Base-by-base conservation (phyloP, 2,888 invertebrate genomes). In the Epinotia brunnichana region DNA sequence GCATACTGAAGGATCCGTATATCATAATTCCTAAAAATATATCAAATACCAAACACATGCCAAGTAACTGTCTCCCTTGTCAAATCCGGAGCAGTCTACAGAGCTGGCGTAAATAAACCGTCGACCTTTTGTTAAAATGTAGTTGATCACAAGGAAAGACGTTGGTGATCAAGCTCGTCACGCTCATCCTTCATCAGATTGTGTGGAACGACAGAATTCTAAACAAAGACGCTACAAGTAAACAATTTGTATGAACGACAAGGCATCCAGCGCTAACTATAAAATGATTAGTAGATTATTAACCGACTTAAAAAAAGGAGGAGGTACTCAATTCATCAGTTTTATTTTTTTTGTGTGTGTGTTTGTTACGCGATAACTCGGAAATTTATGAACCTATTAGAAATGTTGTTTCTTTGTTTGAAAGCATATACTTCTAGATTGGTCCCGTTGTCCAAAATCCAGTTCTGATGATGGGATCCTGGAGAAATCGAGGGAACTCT, bases 1-100 rank as follows among this genome's bases (percentile, higher is more conserved):
- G 9, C 21, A 10, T 54, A 54, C n/a, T 21, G 56, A 41, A 56
- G 66, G 41, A 66, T 64, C 39, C 19, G 15, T 41, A 41, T 66
- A 41, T 66, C 41, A 66, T 64, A 64, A 64, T 21, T 21, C 21
- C 66, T 56, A 66, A 66, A 56, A 66, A 66, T 41, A 66, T 66
- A 56, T 56, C n/a, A 54, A 62, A 64, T 54, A 35, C n/a, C 56
- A 41, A 66, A 66, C 54, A 11, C 54, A 21, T 66, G 66, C 66
- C 66, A 66, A 66, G 24, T 56, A 66, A 66, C 54, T 56, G 66
- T 56, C 56, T 24, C 41, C 21, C 41, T 11, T 54, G 41, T 66
- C 54, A 56, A 56, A 66, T 66, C 15, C 21, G 21, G 41, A 56
- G 41, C 56, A 56, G 66, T 66, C 19, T 11, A 41, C 35, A 15